Conservation (phyloP, 2,888 invertebrate genomes). For the Leptinotarsa juncta region DNA sequence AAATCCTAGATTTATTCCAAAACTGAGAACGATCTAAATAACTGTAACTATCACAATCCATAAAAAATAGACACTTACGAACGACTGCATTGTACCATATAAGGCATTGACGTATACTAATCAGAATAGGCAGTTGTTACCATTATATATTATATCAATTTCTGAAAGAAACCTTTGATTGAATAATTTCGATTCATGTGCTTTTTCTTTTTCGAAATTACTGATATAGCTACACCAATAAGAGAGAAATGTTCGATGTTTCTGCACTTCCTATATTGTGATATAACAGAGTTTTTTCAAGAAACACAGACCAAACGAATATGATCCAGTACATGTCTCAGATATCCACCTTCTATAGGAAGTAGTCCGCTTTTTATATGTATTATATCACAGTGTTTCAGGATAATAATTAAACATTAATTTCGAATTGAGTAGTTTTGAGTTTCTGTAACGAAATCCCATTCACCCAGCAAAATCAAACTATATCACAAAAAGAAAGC, state of each 20-base stretch:
- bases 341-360: background rate
- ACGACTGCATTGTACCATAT: slow-evolving; percentile 44
- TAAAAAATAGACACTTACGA: slow-evolving; percentile 40
- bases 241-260: background rate
- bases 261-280: slow-evolving; percentile 8
- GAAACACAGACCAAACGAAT: background rate
- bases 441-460: background rate
- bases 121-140: slow-evolving; percentile 21
- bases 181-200: background rate
- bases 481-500: no score
- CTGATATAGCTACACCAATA: slow-evolving; percentile 11
- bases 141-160: slow-evolving; percentile 37
- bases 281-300: background rate
- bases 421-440: background rate
- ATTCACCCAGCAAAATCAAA: background rate
- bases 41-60: background rate
- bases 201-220: slow-evolving; percentile 18
- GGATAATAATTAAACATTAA: background rate
- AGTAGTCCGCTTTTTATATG: background rate
- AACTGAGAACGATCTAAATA: background rate
- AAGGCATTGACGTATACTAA: slow-evolving; percentile 20
- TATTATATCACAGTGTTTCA: background rate
- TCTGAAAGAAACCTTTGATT: slow-evolving; percentile 41
- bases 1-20: no score
- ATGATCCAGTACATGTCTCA: background rate